These are phyloP conservation scores for Antitype chi DNA, from an alignment of 2,888 invertebrate genomes.

Conservation along the genomic window DNA sequence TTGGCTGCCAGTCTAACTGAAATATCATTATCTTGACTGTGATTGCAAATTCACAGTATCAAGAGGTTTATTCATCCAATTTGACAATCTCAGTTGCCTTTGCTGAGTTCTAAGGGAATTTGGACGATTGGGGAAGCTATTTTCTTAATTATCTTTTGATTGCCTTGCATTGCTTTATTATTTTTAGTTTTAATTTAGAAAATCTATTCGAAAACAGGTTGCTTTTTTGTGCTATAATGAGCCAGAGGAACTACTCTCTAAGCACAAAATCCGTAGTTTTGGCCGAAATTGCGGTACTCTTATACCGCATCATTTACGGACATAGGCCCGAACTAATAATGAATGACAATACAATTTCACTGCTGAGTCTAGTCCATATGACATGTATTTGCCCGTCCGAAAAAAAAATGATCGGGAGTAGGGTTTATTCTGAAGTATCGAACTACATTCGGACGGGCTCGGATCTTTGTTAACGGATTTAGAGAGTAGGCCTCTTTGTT, in stretches of 20 bases:
- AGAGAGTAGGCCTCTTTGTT: not conserved
- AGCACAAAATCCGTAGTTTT: too few relatives aligned
- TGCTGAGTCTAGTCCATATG: too few relatives aligned
- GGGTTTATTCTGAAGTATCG: too few relatives aligned
- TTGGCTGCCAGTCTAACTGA: conserved; percentile 1
- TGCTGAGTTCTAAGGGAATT: conserved; percentile 77
- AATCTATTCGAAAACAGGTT: not conserved
- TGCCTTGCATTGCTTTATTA: conserved; percentile 37
- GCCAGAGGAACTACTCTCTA: not conserved
- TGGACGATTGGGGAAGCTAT: conserved; percentile 72
- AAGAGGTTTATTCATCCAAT: conserved; percentile 52
- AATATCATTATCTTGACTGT: conserved; percentile 68
- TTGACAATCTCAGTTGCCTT: conserved; percentile 78
- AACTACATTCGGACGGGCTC: too few relatives aligned
- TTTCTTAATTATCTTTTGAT: conserved; percentile 6
- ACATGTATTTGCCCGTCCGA: too few relatives aligned
- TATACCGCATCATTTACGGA: too few relatives aligned
- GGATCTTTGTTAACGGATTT: too few relatives aligned
- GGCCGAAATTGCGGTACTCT: too few relatives aligned
- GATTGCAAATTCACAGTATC: conserved; percentile 71
- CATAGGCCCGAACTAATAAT: too few relatives aligned
- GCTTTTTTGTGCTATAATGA: conserved; percentile 18
- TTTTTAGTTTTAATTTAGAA: conserved; percentile 23
- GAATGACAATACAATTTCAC: too few relatives aligned
- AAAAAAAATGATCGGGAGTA: too few relatives aligned